Conservation (phyloP, 2,888 invertebrate genomes). For the Tetragonula carbonaria region DNA sequence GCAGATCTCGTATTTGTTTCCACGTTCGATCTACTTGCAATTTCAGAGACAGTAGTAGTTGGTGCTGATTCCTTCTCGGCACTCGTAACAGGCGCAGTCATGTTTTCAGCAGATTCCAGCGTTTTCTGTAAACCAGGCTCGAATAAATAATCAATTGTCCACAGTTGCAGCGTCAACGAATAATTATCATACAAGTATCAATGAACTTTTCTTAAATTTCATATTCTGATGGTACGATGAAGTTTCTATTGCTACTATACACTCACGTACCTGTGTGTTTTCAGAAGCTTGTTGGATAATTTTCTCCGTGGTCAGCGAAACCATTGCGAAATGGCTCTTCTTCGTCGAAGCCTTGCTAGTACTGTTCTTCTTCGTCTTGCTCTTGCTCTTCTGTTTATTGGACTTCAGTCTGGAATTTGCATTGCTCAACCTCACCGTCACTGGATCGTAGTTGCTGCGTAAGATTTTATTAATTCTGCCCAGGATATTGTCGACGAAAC, state of each 20-base stretch:
- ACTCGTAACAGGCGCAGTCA: constrained; percentile 28
- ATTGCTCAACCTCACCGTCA: constrained; percentile 89
- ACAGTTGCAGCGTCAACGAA: too few species aligned
- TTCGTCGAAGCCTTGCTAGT: constrained; percentile 77
- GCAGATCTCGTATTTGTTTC: constrained; percentile 28
- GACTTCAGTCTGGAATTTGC: constrained; percentile 86
- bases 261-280: constrained; percentile 33
- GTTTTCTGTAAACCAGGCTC: constrained; percentile 35
- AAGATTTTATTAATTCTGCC: constrained; percentile 93
- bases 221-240: background rate
- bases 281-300: constrained; percentile 22
- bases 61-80: constrained; percentile 43
- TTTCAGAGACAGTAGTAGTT: constrained; percentile 19
- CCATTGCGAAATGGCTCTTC: constrained; percentile 49
- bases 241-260: background rate
- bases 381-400: constrained; percentile 81
- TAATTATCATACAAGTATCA: background rate
- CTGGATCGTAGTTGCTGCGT: constrained; percentile 92
- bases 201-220: background rate
- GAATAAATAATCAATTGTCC: background rate
- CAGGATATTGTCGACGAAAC: constrained; percentile 93
- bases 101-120: constrained; percentile 31
- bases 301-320: constrained; percentile 23
- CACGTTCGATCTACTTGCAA: constrained; percentile 26
- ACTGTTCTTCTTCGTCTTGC: constrained; percentile 72